Base-by-base conservation (phyloP, 2,888 invertebrate species). In the Rhamnusium bicolor region DNA sequence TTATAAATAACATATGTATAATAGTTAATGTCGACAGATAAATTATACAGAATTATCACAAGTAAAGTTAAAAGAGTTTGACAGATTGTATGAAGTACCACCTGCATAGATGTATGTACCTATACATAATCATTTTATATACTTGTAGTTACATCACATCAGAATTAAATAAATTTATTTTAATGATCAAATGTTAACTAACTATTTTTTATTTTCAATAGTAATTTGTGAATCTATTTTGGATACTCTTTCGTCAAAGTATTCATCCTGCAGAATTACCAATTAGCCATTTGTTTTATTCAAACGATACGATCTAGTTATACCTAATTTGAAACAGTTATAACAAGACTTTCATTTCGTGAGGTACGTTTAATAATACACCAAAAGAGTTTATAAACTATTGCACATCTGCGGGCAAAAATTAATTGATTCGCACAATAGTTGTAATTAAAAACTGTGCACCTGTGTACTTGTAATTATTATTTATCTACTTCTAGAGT, bases 401-500 rank as follows among this genome's bases (percentile, higher is more conserved):
- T 16, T 14, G 14, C 2, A 60, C 16, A 32, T 40, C 40, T 60
- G 60, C 18, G 19, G 40, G 60, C 40, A 14, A 19, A 60, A 60
- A 32, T 10, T 14, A 14, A n/a, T 46, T 40, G 12, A n/a, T n/a
- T n/a, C 46, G 19, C 12, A 40, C 4, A 40, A 16, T n/a, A n/a
- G n/a, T n/a, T n/a, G n/a, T n/a, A n/a, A n/a, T n/a, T n/a, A 32
- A 32, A n/a, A 16, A 27, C 19, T 5, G n/a, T 46, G 47, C 61
- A 46, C 61, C 46, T 61, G 61, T 14, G 46, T 61, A 46, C n/a
- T n/a, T n/a, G 29, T 58, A 27, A 40, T 40, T 61, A 46, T 32
- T 18, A 40, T 40, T 40, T 40, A 40, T n/a, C n/a, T 58, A 58
- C 18, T 18, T 5, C 14, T 58, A 58, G 32, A n/a, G n/a, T 58